Conservation (phyloP, 2,113 vertebrate genomes). For the Nipponia nippon region DNA sequence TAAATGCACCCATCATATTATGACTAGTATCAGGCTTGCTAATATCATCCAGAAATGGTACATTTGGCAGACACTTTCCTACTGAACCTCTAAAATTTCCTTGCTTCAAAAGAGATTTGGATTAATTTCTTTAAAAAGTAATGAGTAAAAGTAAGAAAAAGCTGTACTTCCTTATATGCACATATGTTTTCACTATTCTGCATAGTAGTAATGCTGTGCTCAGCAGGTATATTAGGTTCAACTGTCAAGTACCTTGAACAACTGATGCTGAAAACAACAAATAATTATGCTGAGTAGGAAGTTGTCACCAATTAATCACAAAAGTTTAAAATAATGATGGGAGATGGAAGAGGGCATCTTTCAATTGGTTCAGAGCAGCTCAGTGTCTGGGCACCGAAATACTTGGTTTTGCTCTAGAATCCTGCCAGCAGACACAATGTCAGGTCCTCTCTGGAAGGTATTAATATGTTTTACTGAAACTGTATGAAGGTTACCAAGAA, state of each 20-base stretch:
- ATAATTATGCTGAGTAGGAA: background rate
- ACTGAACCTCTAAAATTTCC: background rate
- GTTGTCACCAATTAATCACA: background rate
- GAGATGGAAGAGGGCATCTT: background rate
- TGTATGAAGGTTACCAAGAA: background rate
- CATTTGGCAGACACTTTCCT: background rate
- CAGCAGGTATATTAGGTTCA: background rate
- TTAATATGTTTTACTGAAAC: background rate
- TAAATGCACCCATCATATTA: background rate
- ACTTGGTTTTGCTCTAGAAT: background rate
- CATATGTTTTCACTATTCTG: background rate
- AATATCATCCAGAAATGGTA: background rate
- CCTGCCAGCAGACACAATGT: background rate
- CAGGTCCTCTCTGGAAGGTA: background rate
- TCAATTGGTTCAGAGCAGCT: background rate
- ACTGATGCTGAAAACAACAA: background rate
- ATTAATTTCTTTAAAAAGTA: background rate
- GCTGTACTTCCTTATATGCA: background rate
- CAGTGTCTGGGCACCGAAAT: background rate
- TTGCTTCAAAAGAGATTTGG: background rate
- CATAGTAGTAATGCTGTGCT: background rate
- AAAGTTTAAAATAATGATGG: background rate
- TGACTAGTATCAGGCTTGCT: background rate
- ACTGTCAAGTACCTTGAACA: background rate
- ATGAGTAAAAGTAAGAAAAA: background rate